A percentile compares a stretch with the other conserved stretches of the same genome.
These are phyloP conservation scores for Podocnemis expansa DNA, from an alignment of 2,113 vertebrate species.

Conservation along the genomic window DNA sequence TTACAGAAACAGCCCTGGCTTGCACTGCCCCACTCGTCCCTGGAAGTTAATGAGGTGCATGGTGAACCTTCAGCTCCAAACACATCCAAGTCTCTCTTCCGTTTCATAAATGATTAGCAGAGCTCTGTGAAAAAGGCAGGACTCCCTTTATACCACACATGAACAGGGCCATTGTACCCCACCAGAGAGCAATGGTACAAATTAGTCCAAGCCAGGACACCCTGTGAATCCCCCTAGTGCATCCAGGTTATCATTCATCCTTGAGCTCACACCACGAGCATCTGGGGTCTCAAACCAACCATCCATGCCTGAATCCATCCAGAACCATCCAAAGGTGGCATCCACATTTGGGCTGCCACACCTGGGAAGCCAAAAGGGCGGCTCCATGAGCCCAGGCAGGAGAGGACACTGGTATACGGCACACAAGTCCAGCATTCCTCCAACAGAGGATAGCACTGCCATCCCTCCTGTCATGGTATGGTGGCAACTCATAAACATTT, in stretches of 20 bases:
- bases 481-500: background rate
- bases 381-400: background rate
- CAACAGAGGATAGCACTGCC: background rate
- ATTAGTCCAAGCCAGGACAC: background rate
- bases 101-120: background rate
- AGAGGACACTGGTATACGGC: background rate
- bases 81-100: accelerated
- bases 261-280: background rate
- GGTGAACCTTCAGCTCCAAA: background rate
- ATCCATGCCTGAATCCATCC: background rate
- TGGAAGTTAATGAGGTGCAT: background rate
- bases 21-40: background rate
- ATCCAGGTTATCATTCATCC: background rate
- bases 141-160: accelerated
- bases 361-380: background rate
- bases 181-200: accelerated
- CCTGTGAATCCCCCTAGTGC: background rate
- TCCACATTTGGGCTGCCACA: background rate
- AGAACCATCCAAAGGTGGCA: background rate
- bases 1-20: background rate
- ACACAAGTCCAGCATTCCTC: background rate
- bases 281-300: background rate
- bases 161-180: accelerated
- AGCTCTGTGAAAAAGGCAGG: accelerated
- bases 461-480: background rate